Evolutionary conservation across 2,797 vertebrate genomes (phyloP).

Genomic region (Gambelia wislizenii): DNA sequence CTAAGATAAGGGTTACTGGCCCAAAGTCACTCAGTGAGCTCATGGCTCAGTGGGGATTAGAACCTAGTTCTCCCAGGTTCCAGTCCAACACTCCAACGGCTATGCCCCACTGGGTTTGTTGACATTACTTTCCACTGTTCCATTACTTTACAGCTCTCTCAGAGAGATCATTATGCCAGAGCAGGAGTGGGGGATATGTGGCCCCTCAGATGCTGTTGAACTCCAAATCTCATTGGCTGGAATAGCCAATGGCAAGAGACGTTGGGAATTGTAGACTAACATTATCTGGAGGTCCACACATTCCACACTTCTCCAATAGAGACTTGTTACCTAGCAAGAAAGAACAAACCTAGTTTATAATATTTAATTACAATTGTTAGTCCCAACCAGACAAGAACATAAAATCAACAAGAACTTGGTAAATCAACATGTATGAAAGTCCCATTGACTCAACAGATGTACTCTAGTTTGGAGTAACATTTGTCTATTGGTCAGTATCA

Average conservation of each 20-base stretch:
- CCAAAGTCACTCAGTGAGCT: background rate
- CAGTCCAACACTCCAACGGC: no score
- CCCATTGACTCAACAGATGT: no score
- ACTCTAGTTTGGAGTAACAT: no score
- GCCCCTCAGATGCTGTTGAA: background rate
- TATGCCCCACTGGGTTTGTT: no score
- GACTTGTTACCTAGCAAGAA: background rate
- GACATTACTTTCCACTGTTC: no score
- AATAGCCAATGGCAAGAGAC: background rate
- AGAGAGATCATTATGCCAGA: background rate
- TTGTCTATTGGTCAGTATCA: no score
- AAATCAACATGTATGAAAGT: no score
- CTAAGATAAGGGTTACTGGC: background rate
- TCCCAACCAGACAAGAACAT: no score
- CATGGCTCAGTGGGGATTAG: background rate
- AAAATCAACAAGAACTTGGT: no score
- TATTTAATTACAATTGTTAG: background rate
- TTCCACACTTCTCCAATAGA: background rate
- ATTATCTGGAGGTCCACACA: background rate
- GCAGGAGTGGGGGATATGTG: background rate
- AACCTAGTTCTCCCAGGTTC: background rate
- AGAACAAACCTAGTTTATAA: background rate
- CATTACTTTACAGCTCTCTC: background rate
- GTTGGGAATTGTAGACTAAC: background rate
- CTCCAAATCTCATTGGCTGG: background rate